Base-by-base conservation (phyloP, 2,888 invertebrate species). In the Euspilapteryx auroguttella region DNA sequence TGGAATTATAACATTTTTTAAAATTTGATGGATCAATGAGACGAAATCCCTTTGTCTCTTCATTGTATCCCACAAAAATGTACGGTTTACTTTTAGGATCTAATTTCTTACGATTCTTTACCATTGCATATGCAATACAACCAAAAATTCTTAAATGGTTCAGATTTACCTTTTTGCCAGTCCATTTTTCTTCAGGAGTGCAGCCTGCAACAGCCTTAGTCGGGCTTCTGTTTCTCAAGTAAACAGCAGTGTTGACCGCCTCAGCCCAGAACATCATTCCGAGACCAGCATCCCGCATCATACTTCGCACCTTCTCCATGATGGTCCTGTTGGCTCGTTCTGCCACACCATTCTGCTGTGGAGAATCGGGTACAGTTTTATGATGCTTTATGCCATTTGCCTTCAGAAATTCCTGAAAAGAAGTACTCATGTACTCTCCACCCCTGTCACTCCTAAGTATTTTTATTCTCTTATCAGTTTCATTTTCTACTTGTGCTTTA, bases 391-490 rank as follows among this genome's bases (percentile, higher is more conserved):
- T 22, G 4, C 22, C 22, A n/a, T n/a, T 22, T 4, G 6, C n/a
- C 10, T n/a, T 22, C 7, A 22, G 22, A n/a, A 20, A 31, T n/a
- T 4, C 3, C 2, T 6, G 9, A 12, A 30, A 32, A 7, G 15
- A 3, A 10, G 8, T 21, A 32, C 24, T 33, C 13, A 12, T 12
- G 25, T 36, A 41, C 22, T 41, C 39, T 2, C 12, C 15, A 0
- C 37, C 40, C 13, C 33, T 34, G 28, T 39, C 41, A 11, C 36
- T 24, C 12, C 35, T 25, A 1, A 42, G 12, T 10, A 3, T 7
- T 17, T 35, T 35, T 2, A 35, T 32, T 14, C 3, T 11, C 12
- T 13, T 26, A 6, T 34, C 37, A 1, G 24, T 31, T 23, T 39
- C 35, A 17, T 38, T 45, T 26, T 33, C 33, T 5, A 38, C 34